These are phyloP conservation scores for Pocota personata DNA, from an alignment of 2,888 invertebrate species.

Conservation along the genomic window DNA sequence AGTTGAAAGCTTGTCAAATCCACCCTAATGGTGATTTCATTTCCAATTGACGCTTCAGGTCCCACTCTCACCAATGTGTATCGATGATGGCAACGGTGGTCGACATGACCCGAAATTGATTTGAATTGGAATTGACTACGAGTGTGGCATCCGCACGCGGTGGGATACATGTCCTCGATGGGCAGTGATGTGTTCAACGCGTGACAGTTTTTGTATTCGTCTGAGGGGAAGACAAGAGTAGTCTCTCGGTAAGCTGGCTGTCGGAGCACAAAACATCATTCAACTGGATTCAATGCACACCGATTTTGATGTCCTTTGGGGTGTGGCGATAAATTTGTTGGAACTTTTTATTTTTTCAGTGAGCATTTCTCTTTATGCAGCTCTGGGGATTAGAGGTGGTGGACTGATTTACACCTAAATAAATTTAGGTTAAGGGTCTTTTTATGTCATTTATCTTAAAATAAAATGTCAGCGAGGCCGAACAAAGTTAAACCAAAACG, in stretches of 20 bases:
- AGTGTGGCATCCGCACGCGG: conserved; percentile 16
- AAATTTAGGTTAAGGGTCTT: too few species aligned
- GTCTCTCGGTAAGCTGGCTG: background rate
- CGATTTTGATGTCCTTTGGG: background rate
- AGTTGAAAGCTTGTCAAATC: background rate
- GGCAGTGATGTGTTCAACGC: conserved; percentile 43
- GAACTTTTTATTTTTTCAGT: background rate
- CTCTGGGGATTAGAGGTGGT: background rate
- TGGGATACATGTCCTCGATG: conserved; percentile 38
- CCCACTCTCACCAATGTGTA: background rate
- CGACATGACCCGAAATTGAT: conserved; percentile 65
- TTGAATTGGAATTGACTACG: conserved; percentile 60
- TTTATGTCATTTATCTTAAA: too few species aligned
- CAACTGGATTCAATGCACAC: background rate
- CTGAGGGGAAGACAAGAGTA: background rate
- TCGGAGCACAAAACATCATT: background rate
- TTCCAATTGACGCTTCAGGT: conserved; percentile 25
- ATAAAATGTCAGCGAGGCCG: too few species aligned
- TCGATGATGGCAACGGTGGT: conserved; percentile 30
- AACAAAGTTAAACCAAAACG: too few species aligned
- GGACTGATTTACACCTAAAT: background rate
- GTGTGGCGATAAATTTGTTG: background rate
- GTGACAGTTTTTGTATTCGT: background rate
- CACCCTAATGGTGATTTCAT: conserved; percentile 25
- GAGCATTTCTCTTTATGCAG: background rate